Evolutionary conservation across 2,888 invertebrate genomes (phyloP), one percentile per base, ranked within the genome.

Genomic region (Polydrusus tereticollis): DNA sequence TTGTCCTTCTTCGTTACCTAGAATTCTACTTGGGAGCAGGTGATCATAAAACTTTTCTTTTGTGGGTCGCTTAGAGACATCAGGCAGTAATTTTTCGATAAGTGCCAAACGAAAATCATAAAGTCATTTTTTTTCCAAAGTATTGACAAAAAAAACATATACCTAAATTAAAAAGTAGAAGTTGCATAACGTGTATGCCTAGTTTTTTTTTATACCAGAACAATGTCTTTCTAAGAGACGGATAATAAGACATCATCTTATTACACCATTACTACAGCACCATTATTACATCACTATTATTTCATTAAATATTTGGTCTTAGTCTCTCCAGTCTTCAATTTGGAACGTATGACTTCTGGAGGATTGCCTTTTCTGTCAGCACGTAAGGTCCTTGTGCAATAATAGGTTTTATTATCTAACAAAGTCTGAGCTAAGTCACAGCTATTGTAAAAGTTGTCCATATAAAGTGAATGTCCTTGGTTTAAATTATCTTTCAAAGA

Each of bases 331-430:
- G 67, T 70, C 64, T 77, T 76, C 47, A 76, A 74, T 69, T 78
- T 80, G 69, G 71, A 43, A 16, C 55, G 23, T 47, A 64, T 62
- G 21, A 69, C 62, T 74, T 74, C 70, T 58, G 65, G 36, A 72
- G 76, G 50, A 78, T 76, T 59, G 23, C 57, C 36, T 72, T 77
- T 78, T 59, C 77, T 60, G 63, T 78, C 75, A 16, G 69, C 36
- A 23, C 76, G 78, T 29, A 85, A 74, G 0, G 80, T 83, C 12
- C 84, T 84, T 16, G 84, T 85, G 69, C 81, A 82, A 70, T 84
- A 83, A 70, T 84, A 83, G 26, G 80, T 79, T 18, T 77, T 68
- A 23, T 41, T 33, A 10, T 47, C 23, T 12, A 71, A 43, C 26
- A 79, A 63, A 59, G 63, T 59, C n/a, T 60, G 26, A 2, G 77